These are phyloP conservation scores for Oreamnos americanus DNA, from an alignment of 2,113 vertebrate genomes.

Conservation along the genomic window DNA sequence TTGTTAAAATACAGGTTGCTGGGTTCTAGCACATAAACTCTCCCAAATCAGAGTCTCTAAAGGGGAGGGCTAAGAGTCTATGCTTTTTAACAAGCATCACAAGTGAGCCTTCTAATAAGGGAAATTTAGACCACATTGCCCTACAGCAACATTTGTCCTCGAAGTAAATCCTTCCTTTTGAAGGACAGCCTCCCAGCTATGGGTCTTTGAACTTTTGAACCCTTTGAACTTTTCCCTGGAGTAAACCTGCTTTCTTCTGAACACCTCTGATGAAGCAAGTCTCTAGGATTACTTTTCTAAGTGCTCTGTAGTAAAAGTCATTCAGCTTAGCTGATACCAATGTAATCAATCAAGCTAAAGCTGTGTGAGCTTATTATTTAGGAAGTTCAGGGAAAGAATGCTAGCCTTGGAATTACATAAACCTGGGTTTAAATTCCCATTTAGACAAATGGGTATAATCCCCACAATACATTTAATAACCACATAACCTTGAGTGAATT, in stretches of 20 bases:
- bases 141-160: neutral
- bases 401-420: neutral
- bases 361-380: constrained; percentile 22
- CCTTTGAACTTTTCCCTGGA: constrained; percentile 41
- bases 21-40: neutral
- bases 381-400: constrained; percentile 21
- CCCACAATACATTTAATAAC: neutral
- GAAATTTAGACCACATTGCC: neutral
- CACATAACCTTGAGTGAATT: neutral
- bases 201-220: constrained; percentile 33
- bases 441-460: constrained; percentile 19
- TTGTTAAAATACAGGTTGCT: neutral
- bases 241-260: constrained; percentile 46
- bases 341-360: constrained; percentile 47
- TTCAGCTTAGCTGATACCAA: constrained; percentile 33
- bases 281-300: neutral
- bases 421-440: neutral
- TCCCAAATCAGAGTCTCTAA: neutral
- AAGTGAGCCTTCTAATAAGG: neutral
- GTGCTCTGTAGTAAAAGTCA: neutral
- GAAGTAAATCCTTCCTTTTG: neutral
- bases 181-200: constrained; percentile 2
- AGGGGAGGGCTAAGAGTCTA: neutral
- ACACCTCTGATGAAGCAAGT: neutral
- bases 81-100: constrained; percentile 5